Conservation (phyloP, 2,797 vertebrate genomes). For the Heteromormyrus szaboi region DNA sequence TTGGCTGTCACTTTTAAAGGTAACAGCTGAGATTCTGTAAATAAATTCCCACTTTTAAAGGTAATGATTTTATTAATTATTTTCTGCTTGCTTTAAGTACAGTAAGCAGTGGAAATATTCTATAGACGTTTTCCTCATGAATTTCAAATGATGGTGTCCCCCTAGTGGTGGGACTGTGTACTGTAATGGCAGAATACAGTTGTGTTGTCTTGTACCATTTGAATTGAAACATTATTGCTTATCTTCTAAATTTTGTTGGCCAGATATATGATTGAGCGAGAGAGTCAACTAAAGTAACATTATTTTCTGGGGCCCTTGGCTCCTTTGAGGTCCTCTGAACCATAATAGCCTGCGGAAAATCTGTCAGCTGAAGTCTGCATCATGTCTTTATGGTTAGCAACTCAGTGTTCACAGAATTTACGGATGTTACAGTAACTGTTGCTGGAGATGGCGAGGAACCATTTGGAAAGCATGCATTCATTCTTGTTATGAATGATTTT, state of each 20-base stretch:
- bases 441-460: not conserved
- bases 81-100: not conserved
- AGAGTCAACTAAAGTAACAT: not conserved
- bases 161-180: not conserved
- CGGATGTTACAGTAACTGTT: not conserved
- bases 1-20: not conserved
- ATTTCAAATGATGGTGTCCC: not conserved
- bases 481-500: not conserved
- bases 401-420: not conserved
- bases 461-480: not conserved
- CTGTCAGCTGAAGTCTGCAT: not conserved
- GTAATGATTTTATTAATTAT: not conserved
- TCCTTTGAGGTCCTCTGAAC: not conserved
- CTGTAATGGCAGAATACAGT: not conserved
- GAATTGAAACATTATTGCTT: not conserved
- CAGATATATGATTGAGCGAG: not conserved
- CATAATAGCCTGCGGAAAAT: not conserved
- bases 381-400: not conserved
- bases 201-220: not conserved
- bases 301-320: not conserved
- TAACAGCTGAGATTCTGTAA: not conserved
- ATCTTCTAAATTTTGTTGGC: not conserved
- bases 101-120: not conserved
- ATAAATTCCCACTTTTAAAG: not conserved
- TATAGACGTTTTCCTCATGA: not conserved